Base-by-base conservation (phyloP, 2,888 invertebrate species). In the Ernsta delagoae region DNA sequence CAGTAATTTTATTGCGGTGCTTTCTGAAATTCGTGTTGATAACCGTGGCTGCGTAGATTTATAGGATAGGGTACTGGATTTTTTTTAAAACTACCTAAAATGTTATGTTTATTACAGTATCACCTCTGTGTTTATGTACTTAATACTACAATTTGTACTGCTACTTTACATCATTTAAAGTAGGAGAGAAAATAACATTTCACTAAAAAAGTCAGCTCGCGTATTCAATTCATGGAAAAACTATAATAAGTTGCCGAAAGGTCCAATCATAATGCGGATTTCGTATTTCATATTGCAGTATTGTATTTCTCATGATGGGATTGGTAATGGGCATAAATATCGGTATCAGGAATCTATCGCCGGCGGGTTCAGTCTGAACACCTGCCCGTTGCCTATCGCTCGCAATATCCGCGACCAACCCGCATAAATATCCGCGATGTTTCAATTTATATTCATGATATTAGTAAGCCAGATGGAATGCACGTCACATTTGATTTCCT, bases 311-410 rank as follows among this genome's bases (percentile, higher is more conserved):
- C 82, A 75, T 77, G 82, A 85, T 85, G 83, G 84, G 84, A 81
- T 81, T 80, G 85, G 89, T 89, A 89, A 90, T 89, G 85, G 89
- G 86, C 87, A 89, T 91, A 90, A 90, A 91, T 89, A 90, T 89
- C 83, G 84, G 85, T 90, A 90, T 88, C 89, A 86, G 87, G 80
- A 87, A 91, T 90, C 85, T 89, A 89, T 88, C 83, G 89, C 86
- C 82, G 78, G 76, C 82, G 86, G 90, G 85, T 87, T 84, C 89
- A 89, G 90, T 88, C 88, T 87, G 91, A 87, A 87, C 92, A 91
- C 91, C 90, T 92, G 90, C 87, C 83, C 83, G 81, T 73, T 75
- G 78, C 76, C 82, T 84, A 83, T 80, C 85, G 81, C 76, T 79
- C 85, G 88, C 88, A 87, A 88, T 90, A 90, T 84, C 86, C 84